Evolutionary conservation across 2,888 invertebrate genomes (phyloP).

Genomic region (Trissolcus japonicus): DNA sequence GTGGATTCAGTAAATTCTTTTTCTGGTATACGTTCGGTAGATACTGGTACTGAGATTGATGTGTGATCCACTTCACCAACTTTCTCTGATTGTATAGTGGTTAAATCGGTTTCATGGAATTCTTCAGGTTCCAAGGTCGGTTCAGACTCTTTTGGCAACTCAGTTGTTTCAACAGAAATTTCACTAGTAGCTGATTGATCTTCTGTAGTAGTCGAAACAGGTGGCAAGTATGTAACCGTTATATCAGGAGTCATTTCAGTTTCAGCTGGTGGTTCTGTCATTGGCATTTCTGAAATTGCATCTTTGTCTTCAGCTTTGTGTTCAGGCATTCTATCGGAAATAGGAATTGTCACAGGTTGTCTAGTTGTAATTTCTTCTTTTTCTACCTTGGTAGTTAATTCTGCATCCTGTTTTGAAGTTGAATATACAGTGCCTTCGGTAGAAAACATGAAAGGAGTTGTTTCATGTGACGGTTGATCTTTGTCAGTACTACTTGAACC

Average conservation of each 20-base stretch:
- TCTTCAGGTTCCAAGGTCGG: conserved; percentile 15
- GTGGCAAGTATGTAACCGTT: conserved; percentile 36
- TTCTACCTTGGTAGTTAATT: conserved; percentile 19
- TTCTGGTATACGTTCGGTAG: conserved; percentile 31
- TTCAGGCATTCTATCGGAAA: conserved; percentile 64
- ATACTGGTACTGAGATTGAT: conserved; percentile 16
- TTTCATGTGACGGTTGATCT: conserved; percentile 35
- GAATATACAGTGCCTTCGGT: conserved; percentile 17
- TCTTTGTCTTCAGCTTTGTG: conserved; percentile 69
- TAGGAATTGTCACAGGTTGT: conserved; percentile 65
- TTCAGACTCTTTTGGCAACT: conserved; percentile 15
- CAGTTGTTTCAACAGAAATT: conserved; percentile 22
- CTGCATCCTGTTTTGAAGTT: conserved; percentile 19
- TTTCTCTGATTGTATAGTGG: conserved; percentile 32
- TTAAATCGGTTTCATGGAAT: conserved; percentile 43
- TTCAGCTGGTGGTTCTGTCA: conserved; percentile 37
- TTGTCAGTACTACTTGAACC: conserved; percentile 1
- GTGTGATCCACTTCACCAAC: conserved; percentile 44
- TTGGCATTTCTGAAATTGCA: conserved; percentile 56
- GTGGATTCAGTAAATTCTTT: conserved; percentile 13
- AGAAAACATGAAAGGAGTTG: conserved; percentile 8
- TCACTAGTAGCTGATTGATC: conserved; percentile 10
- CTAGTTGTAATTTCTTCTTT: conserved; percentile 56
- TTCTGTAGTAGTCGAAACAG: conserved; percentile 36
- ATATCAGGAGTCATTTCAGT: conserved; percentile 31